Evolutionary conservation across 1,140 invertebrate genomes (phyloP).

Genomic region (Thaumatotibia leucotreta): DNA sequence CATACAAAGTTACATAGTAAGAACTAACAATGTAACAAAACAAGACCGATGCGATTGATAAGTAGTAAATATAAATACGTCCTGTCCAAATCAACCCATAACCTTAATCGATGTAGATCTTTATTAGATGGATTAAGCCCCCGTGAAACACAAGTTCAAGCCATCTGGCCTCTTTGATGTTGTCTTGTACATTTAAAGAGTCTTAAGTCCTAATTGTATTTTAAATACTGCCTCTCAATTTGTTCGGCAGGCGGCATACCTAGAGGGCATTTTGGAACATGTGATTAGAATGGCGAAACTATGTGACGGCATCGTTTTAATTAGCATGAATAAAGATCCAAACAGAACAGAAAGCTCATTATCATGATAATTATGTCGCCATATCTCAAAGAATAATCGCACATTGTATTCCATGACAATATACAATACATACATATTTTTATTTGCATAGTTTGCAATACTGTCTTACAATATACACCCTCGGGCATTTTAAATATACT

Average conservation of each 20-base stretch:
- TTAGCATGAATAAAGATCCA: not conserved
- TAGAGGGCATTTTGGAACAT: not conserved
- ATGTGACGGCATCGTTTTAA: not conserved
- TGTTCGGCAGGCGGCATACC: not conserved
- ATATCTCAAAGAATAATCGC: constrained; percentile 6
- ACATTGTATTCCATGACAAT: not conserved
- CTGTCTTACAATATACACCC: too few relatives aligned
- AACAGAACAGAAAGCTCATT: constrained; percentile 7
- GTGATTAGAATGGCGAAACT: constrained; percentile 3
- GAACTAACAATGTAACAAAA: too few relatives aligned
- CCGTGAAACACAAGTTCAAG: not conserved
- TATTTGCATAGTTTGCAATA: not conserved
- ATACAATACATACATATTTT: not conserved
- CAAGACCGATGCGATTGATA: too few relatives aligned
- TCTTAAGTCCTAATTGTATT: not conserved
- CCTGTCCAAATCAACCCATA: not conserved
- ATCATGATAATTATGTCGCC: constrained; percentile 7
- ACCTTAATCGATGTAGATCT: too few relatives aligned
- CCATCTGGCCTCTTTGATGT: not conserved
- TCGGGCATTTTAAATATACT: too few relatives aligned
- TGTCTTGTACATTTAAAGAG: not conserved
- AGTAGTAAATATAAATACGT: too few relatives aligned
- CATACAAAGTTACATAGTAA: too few relatives aligned
- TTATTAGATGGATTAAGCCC: not conserved
- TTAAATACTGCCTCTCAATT: not conserved